Evolutionary conservation across 2,797 vertebrate species (phyloP), one percentile per base, ranked within the genome.

Genomic region (Sardinella longiceps): DNA sequence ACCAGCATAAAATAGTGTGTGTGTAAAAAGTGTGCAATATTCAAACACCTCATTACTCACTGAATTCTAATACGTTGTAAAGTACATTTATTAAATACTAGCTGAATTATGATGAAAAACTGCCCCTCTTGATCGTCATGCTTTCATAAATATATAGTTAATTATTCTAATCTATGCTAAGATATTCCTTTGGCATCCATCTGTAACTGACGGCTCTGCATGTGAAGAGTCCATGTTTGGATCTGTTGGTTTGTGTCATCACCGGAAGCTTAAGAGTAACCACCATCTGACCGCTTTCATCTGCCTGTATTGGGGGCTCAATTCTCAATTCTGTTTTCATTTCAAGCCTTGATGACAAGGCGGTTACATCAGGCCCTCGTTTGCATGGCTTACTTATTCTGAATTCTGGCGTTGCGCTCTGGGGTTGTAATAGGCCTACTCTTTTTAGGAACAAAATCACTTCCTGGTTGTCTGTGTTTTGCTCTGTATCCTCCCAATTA

Each of bases 111-210:
- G 28, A 56, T 20, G 66, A 39, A 7, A 33, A 74, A 15, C 37
- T 74, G 30, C 11, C 15, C 63, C 12, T 70, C 63, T 37, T 37
- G 63, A 30, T 70, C 30, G 37, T 37, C 30, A 70, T 37, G 63
- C 12, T 70, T 37, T 15, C n/a, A 2, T 70, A 18, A 15, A 0
- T 15, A 70, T 70, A 20, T 37, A 18, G 4, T 37, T 74, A 74
- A 74, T 74, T 74, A 74, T 74, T 74, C 66, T 74, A 74, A 74
- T 74, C 30, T 20, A 74, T 74, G 66, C 12, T 18, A 74, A 74
- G 12, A 74, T 74, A 74, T 74, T 74, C 66, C 12, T 7, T 66
- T 10, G 12, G 60, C 60, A 30, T 66, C 25, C 30, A 37, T 74
- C 66, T 74, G 15, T 5, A 37, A 74, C 15, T 15, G 66, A 37